Evolutionary conservation across 2,888 invertebrate genomes (phyloP).

Genomic region (Aproaerema taeniolella): DNA sequence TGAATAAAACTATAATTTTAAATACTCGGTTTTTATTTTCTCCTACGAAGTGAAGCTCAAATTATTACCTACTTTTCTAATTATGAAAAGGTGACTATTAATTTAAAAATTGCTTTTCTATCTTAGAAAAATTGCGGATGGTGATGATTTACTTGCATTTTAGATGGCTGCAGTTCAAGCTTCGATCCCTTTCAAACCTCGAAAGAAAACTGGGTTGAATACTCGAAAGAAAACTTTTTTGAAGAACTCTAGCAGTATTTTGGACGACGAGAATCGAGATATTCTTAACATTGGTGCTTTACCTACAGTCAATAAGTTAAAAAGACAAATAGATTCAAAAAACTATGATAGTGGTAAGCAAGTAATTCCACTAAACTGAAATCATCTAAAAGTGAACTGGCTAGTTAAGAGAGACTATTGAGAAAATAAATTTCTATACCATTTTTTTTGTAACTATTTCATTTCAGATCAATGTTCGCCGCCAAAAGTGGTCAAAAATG

Average conservation of each 20-base stretch:
- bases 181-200: slow-evolving; percentile 65
- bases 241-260: slow-evolving; percentile 30
- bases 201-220: slow-evolving; percentile 50
- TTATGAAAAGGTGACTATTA: not conserved
- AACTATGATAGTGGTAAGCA: not conserved
- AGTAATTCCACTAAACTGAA: no score
- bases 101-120: not conserved
- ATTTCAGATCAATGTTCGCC: slow-evolving; percentile 45
- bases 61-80: no score
- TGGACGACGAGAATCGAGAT: slow-evolving; percentile 48
- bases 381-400: no score
- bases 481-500: slow-evolving; percentile 38
- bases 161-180: slow-evolving; percentile 68
- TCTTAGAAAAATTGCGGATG: not conserved
- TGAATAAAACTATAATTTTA: not conserved
- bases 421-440: no score
- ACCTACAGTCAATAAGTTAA: slow-evolving; percentile 12
- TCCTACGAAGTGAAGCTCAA: no score
- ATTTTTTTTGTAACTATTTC: not conserved
- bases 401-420: not conserved
- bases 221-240: slow-evolving; percentile 26
- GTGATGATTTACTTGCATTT: slow-evolving; percentile 19
- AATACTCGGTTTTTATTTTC: not conserved
- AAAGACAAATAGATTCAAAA: slow-evolving; percentile 16
- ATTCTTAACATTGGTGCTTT: slow-evolving; percentile 31